phyloP scores from a whole-genome alignment of 2,797 vertebrate genomes.

The Vipera ursinii region DNA sequence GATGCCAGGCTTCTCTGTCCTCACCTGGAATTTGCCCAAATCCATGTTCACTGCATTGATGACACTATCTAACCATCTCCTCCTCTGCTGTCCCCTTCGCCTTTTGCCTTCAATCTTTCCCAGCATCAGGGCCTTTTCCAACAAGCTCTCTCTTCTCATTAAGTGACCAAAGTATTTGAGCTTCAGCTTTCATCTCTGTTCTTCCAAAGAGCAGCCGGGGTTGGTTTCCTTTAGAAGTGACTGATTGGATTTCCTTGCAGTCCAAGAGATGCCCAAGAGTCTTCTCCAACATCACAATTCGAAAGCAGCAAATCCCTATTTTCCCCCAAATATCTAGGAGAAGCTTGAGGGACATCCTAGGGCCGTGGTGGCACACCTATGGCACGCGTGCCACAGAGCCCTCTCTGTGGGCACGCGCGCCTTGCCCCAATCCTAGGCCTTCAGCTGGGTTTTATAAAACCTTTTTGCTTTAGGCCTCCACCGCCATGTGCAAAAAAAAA shows the following conservation, averaged over 20 bases:
- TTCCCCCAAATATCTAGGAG: neutral
- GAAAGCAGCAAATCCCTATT: neutral
- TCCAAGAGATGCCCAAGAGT: neutral
- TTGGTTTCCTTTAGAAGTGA: neutral
- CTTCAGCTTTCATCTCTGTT: neutral
- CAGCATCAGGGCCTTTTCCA: neutral
- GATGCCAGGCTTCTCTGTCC: neutral
- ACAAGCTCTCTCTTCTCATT: neutral
- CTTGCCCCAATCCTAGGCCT: no score
- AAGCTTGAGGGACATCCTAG: neutral
- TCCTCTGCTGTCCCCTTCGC: neutral
- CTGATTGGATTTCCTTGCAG: neutral
- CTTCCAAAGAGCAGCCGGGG: neutral
- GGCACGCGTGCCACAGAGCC: no score
- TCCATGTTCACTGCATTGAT: neutral
- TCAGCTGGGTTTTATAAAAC: no score
- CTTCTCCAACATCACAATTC: neutral
- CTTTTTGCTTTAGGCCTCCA: no score
- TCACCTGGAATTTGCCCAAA: neutral
- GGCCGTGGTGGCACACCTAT: no score
- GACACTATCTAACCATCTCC: neutral
- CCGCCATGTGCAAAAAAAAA: no score
- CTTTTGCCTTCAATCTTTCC: neutral
- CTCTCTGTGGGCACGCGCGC: no score
- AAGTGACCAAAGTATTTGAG: neutral